These are phyloP conservation scores for Glandiceps talaboti DNA, from an alignment of 53 echinoderm and acorn worm genomes.

Conservation along the genomic window DNA sequence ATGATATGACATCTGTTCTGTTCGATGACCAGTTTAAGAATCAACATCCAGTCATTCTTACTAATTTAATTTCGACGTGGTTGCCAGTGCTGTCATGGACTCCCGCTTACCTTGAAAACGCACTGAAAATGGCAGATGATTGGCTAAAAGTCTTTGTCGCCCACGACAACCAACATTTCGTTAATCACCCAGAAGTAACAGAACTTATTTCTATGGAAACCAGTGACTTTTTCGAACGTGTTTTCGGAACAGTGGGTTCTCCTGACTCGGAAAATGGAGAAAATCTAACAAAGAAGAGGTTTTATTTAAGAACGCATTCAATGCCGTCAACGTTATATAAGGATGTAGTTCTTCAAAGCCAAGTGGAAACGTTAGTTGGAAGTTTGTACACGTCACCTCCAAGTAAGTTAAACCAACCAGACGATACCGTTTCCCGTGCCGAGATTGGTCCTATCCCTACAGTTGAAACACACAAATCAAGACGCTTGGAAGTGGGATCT, in stretches of 20 bases:
- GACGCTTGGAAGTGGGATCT: background rate
- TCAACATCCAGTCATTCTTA: slow-evolving; percentile 19
- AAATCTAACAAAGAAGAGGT: background rate
- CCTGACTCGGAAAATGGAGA: background rate
- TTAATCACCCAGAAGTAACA: slow-evolving; percentile 25
- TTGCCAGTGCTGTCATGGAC: slow-evolving; percentile 26
- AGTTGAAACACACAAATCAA: background rate
- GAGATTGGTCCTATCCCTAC: background rate
- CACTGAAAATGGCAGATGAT: slow-evolving; percentile 3
- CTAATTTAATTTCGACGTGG: slow-evolving; percentile 18
- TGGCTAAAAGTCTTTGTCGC: slow-evolving; percentile 22
- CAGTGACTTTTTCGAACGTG: slow-evolving; percentile 6
- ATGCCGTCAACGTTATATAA: slow-evolving; percentile 21
- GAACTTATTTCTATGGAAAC: slow-evolving; percentile 5
- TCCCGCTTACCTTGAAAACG: slow-evolving; percentile 13
- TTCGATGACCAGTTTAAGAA: slow-evolving; percentile 20
- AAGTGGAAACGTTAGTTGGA: slow-evolving; percentile 8
- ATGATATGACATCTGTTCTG: background rate
- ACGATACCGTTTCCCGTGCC: background rate
- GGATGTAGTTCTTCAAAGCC: slow-evolving; percentile 11
- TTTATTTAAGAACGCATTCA: slow-evolving; percentile 26
- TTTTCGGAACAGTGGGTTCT: background rate
- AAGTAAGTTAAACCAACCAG: background rate
- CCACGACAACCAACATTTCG: slow-evolving; percentile 23
- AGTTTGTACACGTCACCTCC: background rate